Conservation (phyloP, 2,888 invertebrate species). For the Operophtera brumata region DNA sequence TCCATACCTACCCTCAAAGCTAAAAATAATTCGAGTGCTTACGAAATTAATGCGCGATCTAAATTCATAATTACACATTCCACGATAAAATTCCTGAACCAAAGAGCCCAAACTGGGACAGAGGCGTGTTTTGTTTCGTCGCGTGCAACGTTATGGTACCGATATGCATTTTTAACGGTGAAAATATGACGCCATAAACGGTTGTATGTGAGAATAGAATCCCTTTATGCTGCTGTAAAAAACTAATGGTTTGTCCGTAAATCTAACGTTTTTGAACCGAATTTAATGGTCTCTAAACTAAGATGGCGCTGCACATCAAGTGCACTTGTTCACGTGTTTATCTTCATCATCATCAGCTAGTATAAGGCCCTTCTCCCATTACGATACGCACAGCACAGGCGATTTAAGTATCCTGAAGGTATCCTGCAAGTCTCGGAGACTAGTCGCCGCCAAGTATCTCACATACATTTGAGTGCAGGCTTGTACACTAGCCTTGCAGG, state of each 20-base stretch:
- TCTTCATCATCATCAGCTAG: no score
- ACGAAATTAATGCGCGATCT: conserved; percentile 19
- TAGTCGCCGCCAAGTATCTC: no score
- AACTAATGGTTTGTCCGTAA: background rate
- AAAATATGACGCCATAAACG: conserved; percentile 44
- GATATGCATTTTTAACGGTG: conserved; percentile 50
- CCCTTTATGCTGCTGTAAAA: conserved; percentile 3
- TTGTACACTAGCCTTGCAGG: no score
- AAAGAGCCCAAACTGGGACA: conserved; percentile 20
- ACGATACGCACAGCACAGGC: no score
- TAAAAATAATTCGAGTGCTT: conserved; percentile 14
- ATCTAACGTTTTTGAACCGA: background rate
- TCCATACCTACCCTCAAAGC: background rate
- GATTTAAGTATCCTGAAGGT: no score
- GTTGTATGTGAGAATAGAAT: conserved; percentile 36
- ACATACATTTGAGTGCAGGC: no score
- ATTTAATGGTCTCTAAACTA: background rate
- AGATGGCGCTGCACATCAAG: background rate
- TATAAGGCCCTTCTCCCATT: no score
- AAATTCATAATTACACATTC: conserved; percentile 27
- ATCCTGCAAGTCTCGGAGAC: no score
- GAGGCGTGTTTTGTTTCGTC: conserved; percentile 32
- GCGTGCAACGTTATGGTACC: conserved; percentile 44
- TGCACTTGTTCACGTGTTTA: background rate
- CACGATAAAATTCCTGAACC: conserved; percentile 26